Conservation (phyloP, 1,140 invertebrate species). For the Drosophila azteca region DNA sequence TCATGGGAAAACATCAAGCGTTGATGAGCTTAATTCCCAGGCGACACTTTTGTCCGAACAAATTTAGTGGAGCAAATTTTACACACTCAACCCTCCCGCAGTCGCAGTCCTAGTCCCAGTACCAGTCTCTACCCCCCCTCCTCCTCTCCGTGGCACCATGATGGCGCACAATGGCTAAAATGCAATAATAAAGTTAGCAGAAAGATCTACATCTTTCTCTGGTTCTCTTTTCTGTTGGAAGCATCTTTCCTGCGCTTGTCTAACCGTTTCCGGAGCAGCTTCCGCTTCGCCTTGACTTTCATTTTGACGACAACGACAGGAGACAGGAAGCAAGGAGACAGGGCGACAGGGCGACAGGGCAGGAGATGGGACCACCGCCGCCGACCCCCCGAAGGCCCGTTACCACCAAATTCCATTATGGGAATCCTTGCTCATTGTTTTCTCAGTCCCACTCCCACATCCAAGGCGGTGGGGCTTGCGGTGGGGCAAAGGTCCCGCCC, state of each 20-base stretch:
- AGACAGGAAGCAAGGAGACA: conserved; percentile 25
- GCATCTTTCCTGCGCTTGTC: conserved; percentile 45
- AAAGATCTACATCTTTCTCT: conserved; percentile 23
- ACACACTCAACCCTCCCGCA: conserved; percentile 22
- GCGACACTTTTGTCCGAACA: conserved; percentile 78
- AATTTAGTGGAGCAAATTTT: conserved; percentile 75
- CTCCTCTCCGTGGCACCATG: neutral
- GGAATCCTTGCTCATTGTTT: conserved; percentile 78
- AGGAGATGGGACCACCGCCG: conserved; percentile 1
- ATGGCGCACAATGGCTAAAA: conserved; percentile 24
- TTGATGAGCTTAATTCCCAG: conserved; percentile 77
- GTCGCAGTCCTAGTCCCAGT: too few relatives aligned
- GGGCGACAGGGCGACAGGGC: neutral
- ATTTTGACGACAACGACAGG: conserved; percentile 39
- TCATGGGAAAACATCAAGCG: conserved; percentile 70
- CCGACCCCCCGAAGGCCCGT: conserved; percentile 49
- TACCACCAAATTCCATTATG: conserved; percentile 78
- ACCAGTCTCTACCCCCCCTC: too few relatives aligned
- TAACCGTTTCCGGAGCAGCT: conserved; percentile 48
- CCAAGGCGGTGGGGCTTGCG: too few relatives aligned
- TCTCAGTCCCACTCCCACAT: conserved; percentile 24
- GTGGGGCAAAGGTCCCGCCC: too few relatives aligned
- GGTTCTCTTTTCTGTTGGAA: conserved; percentile 1
- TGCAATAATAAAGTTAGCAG: conserved; percentile 72
- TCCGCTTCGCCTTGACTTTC: conserved; percentile 72